Evolutionary conservation across 30 jellyfish, hydroid and myxozoan genomes (phyloP), one percentile per base, ranked within the genome.

Genomic region (Aurelia sp.): DNA sequence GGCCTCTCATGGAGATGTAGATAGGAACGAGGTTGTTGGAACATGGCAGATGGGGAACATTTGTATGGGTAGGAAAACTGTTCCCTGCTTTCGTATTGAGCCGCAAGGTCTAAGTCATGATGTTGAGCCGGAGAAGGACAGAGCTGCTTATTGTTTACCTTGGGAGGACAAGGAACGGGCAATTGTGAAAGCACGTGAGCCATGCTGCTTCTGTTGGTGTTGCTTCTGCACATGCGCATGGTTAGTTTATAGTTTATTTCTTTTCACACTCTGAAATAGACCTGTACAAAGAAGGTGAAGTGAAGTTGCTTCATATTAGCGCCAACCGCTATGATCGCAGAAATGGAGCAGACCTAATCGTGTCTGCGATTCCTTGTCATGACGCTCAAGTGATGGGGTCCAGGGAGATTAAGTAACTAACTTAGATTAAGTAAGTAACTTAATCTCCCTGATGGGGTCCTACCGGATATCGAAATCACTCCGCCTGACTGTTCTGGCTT

Each of bases 171-270:
- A 30, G 53, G 67, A 82, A 33, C 47, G 40, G 67, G 40, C 48
- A 18, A 22, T 19, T 67, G 57, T 59, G 15, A 47, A 61, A 31
- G 55, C 44, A 5, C 38, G 73, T 40, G 78, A 65, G 17, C 87
- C 93, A 8, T 51, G 93, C 41, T 84, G 93, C 81, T 84, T 84
- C 69, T 84, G 93, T 53, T 84, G 93, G 93, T 84, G 93, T 52
- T 84, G 86, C 67, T 76, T 84, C 30, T 84, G 93, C 88, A 71
- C 93, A 13, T 84, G 83, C 72, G 48, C 75, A 13, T 58, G 80
- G 93, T 84, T 22, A 20, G 93, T 63, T 38, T 21, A 11, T 2
- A 44, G 15, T 44, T 44, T 0, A 44, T 7, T 44, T 9, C 55
- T 9, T 44, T 13, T 9, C 55, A 44, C 16, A 44, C 13, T 44